A percentile compares a stretch with the other conserved stretches of the same genome.
Evolutionary conservation across 2,797 vertebrate species (phyloP).

Genomic region (Ptychadena robeensis): DNA sequence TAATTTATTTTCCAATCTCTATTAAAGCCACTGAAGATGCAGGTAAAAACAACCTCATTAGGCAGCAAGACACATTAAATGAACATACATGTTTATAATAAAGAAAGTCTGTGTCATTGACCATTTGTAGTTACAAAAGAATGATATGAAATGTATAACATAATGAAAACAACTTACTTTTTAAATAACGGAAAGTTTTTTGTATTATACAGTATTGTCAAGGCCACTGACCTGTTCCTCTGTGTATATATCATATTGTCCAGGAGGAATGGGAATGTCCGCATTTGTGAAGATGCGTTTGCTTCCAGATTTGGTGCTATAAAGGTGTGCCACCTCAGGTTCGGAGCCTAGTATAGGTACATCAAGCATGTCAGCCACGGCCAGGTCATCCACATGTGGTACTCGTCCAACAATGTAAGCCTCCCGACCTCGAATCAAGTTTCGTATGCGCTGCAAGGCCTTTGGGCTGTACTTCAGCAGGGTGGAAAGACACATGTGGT

Average conservation of each 20-base stretch:
- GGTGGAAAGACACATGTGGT: conserved; percentile 81
- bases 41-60: no score
- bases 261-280: conserved; percentile 80
- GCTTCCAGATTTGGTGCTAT: conserved; percentile 83
- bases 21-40: no score
- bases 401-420: conserved; percentile 84
- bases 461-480: conserved; percentile 88
- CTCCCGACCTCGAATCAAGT: conserved; percentile 79
- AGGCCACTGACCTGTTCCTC: conserved; percentile 78
- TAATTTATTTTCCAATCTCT: no score
- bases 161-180: no score
- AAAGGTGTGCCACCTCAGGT: conserved; percentile 80
- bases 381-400: conserved; percentile 84
- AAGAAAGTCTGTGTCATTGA: not conserved
- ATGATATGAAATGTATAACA: no score
- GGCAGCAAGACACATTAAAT: no score
- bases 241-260: conserved; percentile 76
- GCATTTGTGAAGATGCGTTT: conserved; percentile 80
- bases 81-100: not conserved
- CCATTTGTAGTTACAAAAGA: no score
- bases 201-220: not conserved
- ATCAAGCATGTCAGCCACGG: conserved; percentile 84
- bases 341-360: conserved; percentile 84
- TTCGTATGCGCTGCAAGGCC: conserved; percentile 81
- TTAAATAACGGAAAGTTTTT: no score